A percentile compares a stretch with the other conserved stretches of the same genome.
Conservation (phyloP, 35 echinoderm and acorn worm genomes). For the Apostichopus parvimensis region DNA sequence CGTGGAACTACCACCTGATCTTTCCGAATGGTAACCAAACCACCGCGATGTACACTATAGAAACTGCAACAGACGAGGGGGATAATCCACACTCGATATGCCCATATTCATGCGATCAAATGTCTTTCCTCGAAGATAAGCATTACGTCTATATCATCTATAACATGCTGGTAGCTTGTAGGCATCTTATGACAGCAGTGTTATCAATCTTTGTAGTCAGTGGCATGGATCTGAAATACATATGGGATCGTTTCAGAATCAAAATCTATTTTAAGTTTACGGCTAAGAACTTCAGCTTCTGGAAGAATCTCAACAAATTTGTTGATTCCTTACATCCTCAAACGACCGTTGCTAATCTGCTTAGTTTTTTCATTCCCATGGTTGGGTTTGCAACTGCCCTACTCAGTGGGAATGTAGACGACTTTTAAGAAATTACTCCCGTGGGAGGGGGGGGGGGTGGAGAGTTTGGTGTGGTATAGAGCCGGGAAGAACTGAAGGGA, state of each 20-base stretch:
- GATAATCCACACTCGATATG: not conserved
- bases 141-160: not conserved
- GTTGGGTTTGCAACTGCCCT: conserved; percentile 1
- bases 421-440: not conserved
- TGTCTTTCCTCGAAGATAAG: not conserved
- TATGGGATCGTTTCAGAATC: conserved; percentile 32
- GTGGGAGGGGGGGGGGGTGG: too few species aligned
- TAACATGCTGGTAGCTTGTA: conserved; percentile 4
- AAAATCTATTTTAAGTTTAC: not conserved
- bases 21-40: not conserved
- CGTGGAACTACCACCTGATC: conserved; percentile 3
- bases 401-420: not conserved
- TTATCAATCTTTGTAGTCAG: not conserved
- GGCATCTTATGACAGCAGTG: conserved; percentile 3
- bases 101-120: conserved; percentile 8
- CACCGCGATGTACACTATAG: not conserved
- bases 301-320: not conserved
- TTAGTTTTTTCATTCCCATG: conserved; percentile 12
- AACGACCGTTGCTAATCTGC: not conserved
- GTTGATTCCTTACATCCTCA: conserved; percentile 21
- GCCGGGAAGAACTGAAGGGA: too few species aligned
- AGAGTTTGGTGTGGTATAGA: too few species aligned
- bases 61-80: too few species aligned
- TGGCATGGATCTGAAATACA: conserved; percentile 2
- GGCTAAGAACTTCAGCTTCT: too few species aligned